A percentile compares a stretch with the other conserved stretches of the same genome.
phyloP scores from a whole-genome alignment of 2,797 vertebrate species.

The Eulemur mongoz region DNA sequence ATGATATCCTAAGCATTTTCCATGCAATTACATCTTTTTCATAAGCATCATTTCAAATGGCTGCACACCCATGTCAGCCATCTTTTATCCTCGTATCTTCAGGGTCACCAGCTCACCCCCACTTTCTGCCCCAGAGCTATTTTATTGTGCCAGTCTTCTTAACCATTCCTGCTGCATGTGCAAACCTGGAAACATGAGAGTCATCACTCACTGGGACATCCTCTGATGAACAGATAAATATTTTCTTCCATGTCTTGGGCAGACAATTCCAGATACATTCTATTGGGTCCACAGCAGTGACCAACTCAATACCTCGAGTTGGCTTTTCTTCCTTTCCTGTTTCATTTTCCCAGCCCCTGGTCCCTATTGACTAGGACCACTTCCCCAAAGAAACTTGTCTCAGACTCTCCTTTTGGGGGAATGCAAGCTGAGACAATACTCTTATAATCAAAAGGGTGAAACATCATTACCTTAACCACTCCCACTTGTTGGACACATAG shows the following conservation, averaged over 20 bases:
- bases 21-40: not conserved
- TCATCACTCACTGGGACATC: not conserved
- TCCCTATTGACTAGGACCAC: not conserved
- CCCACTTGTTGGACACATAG: not conserved
- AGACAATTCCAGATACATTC: not conserved
- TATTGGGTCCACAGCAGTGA: not conserved
- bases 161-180: not conserved
- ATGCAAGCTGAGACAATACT: not conserved
- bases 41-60: not conserved
- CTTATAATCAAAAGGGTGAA: not conserved
- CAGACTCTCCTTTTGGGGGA: not conserved
- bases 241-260: not conserved
- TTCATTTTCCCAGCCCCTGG: not conserved
- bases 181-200: not conserved
- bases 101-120: not conserved
- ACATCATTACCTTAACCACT: not conserved
- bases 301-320: not conserved
- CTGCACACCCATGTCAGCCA: not conserved
- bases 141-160: not conserved
- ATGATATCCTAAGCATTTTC: not conserved
- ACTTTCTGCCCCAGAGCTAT: not conserved
- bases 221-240: not conserved
- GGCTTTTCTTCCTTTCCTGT: not conserved
- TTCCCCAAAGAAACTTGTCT: not conserved
- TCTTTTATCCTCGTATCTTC: not conserved